Percentiles rank a stretch among this genome's conserved stretches.
These are phyloP conservation scores for Forbesichthys papilliferus DNA, from an alignment of 2,113 vertebrate genomes.

Conservation along the genomic window DNA sequence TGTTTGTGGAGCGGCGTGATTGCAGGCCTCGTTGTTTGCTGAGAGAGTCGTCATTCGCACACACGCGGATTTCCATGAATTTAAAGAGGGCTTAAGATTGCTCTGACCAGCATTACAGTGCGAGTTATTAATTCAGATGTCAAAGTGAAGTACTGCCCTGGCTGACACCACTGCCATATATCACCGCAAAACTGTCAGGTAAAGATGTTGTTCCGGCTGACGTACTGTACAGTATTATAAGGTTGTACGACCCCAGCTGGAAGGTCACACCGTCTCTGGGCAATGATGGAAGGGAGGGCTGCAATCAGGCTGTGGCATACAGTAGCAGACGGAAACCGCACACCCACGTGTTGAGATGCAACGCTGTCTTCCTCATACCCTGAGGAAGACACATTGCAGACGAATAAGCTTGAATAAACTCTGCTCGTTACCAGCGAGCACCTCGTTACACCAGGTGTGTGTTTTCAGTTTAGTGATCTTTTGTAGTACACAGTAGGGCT, in stretches of 20 bases:
- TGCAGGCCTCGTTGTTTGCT: constrained; percentile 51
- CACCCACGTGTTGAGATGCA: too few relatives aligned
- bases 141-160: constrained; percentile 19
- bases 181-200: constrained; percentile 28
- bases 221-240: constrained; percentile 11
- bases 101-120: constrained; percentile 48
- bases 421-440: too few relatives aligned
- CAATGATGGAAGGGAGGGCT: not conserved
- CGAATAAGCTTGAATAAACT: too few relatives aligned
- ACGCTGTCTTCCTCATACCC: too few relatives aligned
- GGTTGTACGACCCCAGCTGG: not conserved
- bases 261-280: constrained; percentile 12
- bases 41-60: constrained; percentile 51
- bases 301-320: too few relatives aligned
- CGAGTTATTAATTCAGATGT: constrained; percentile 61
- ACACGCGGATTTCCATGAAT: constrained; percentile 66
- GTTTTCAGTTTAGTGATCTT: too few relatives aligned
- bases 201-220: constrained; percentile 2
- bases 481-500: too few relatives aligned
- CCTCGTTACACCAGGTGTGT: too few relatives aligned
- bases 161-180: not conserved
- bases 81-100: constrained; percentile 66
- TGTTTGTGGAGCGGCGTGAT: constrained; percentile 50
- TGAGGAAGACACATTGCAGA: too few relatives aligned
- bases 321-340: too few relatives aligned